phyloP scores from a whole-genome alignment of 23 tunicate species.

The Aplidium turbinatum region DNA sequence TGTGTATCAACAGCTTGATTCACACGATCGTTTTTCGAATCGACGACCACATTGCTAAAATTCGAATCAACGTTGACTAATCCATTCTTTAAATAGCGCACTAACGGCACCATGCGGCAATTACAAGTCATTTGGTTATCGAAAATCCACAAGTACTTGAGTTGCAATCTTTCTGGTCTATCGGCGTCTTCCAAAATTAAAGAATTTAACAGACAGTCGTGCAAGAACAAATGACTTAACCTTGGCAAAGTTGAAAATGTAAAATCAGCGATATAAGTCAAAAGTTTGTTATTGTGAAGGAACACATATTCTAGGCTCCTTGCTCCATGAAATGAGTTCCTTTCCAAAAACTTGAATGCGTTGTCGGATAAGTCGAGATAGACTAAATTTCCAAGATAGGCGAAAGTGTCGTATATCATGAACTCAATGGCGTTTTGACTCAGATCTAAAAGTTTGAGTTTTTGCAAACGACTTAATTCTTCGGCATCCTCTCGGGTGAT shows the following conservation, averaged over 20 bases:
- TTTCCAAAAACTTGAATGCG: slow-evolving; percentile 4
- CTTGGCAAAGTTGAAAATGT: slow-evolving; percentile 13
- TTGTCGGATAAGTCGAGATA: slow-evolving; percentile 45
- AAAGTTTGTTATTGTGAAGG: slow-evolving; percentile 28
- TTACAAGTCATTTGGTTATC: slow-evolving; percentile 54
- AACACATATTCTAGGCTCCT: slow-evolving; percentile 24
- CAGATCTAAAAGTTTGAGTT: slow-evolving; percentile 37
- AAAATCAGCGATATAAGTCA: slow-evolving; percentile 3
- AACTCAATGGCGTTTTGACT: slow-evolving; percentile 34
- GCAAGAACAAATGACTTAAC: slow-evolving; percentile 31
- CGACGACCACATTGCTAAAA: neutral
- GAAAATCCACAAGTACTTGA: slow-evolving; percentile 40
- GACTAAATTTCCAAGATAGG: neutral
- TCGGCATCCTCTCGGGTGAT: slow-evolving; percentile 4
- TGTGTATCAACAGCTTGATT: neutral
- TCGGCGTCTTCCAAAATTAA: neutral
- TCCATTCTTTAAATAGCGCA: slow-evolving; percentile 14
- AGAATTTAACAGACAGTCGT: slow-evolving; percentile 31
- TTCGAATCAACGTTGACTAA: slow-evolving; percentile 9
- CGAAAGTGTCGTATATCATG: slow-evolving; percentile 12
- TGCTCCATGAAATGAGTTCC: slow-evolving; percentile 27
- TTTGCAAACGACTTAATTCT: slow-evolving; percentile 7
- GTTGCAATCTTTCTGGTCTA: neutral
- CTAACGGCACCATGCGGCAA: slow-evolving; percentile 35
- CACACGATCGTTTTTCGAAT: neutral